A percentile compares a stretch with the other conserved stretches of the same genome.
phyloP scores from a whole-genome alignment of 2,113 vertebrate species.

The Taurulus bubalis region DNA sequence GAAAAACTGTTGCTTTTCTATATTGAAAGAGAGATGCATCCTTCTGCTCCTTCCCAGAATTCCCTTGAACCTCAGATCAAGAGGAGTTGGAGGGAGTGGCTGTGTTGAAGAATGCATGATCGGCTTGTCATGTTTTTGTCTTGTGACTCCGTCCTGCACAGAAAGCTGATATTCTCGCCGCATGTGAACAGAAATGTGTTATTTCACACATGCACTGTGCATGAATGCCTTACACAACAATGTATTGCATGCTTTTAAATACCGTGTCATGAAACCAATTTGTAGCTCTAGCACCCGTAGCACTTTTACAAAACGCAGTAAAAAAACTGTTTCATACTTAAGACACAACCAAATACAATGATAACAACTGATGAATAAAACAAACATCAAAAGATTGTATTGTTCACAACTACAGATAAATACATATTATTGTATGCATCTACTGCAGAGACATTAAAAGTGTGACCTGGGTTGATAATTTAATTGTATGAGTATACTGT shows the following conservation, averaged over 20 bases:
- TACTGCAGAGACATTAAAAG: neutral
- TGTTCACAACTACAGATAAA: neutral
- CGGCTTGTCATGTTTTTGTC: slow-evolving; percentile 10
- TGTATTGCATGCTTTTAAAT: neutral
- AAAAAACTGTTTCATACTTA: neutral
- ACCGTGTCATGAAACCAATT: neutral
- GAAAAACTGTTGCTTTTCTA: slow-evolving; percentile 14
- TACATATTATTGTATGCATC: slow-evolving; percentile 18
- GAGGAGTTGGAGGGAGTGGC: slow-evolving; percentile 4
- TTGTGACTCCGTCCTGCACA: slow-evolving; percentile 2
- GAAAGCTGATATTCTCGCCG: neutral
- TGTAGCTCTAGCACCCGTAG: neutral
- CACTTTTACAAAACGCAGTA: neutral
- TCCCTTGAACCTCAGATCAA: slow-evolving; percentile 9
- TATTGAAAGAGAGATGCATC: slow-evolving; percentile 16
- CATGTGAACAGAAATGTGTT: neutral
- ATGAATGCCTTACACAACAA: neutral
- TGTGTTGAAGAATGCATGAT: slow-evolving; percentile 10
- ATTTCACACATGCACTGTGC: neutral
- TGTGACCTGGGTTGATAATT: too few species aligned
- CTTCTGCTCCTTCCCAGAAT: slow-evolving; percentile 27
- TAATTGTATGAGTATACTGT: slow-evolving; percentile 46
- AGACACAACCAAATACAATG: neutral
- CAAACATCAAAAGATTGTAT: too few species aligned
- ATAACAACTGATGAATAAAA: neutral